A percentile compares a stretch with the other conserved stretches of the same genome.
Evolutionary conservation across 2,888 invertebrate species (phyloP).

Genomic region (Camptogramma bilineatum): DNA sequence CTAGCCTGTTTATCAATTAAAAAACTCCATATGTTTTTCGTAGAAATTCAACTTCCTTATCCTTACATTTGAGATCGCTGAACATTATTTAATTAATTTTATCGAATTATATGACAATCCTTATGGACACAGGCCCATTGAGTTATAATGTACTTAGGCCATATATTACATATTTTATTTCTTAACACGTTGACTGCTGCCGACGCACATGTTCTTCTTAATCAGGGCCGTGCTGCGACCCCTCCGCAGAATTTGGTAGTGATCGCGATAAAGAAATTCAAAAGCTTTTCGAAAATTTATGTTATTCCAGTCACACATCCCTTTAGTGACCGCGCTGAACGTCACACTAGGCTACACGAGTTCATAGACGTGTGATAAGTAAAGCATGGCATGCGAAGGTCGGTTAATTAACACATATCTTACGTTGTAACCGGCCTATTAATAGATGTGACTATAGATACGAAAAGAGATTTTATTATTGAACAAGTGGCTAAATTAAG

Average conservation of each 20-base stretch:
- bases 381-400: conserved; percentile 22
- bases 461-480: not conserved
- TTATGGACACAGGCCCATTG: no score
- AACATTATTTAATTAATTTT: no score
- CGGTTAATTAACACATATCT: conserved; percentile 24
- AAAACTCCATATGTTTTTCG: not conserved
- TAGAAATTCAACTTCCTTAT: not conserved
- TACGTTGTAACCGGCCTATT: not conserved
- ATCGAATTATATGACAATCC: no score
- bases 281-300: not conserved
- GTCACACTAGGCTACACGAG: not conserved
- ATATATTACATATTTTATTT: no score
- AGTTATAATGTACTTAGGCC: no score
- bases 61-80: not conserved
- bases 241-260: no score
- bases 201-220: no score
- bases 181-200: no score
- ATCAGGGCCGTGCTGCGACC: no score
- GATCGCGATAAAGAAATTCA: not conserved
- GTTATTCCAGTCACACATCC: not conserved
- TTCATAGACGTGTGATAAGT: conserved; percentile 2
- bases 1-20: not conserved
- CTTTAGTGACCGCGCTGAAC: not conserved
- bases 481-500: no score
- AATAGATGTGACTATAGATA: conserved; percentile 3